Conservation (phyloP, 2,888 invertebrate species). For the Hirtodrosophila histrioides region DNA sequence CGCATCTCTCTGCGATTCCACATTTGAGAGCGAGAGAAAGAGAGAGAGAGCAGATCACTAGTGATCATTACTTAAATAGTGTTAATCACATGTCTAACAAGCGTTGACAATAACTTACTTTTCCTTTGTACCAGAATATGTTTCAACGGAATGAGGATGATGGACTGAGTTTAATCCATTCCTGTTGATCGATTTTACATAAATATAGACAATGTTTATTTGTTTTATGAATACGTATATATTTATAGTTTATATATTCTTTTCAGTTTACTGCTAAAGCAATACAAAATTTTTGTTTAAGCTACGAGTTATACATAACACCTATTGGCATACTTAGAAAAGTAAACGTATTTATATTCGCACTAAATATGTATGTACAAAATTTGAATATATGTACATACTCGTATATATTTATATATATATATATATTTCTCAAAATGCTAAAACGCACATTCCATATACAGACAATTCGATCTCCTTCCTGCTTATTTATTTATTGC, state of each 20-base stretch:
- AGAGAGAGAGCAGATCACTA: too few species aligned
- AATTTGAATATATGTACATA: constrained; percentile 24
- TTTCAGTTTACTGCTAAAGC: constrained; percentile 61
- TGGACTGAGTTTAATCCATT: too few species aligned
- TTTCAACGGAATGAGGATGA: too few species aligned
- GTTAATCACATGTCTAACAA: too few species aligned
- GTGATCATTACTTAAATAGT: too few species aligned
- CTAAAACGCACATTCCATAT: constrained; percentile 67
- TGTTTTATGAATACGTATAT: constrained; percentile 46
- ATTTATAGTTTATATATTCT: constrained; percentile 40
- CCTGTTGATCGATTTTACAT: too few species aligned
- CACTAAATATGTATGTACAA: constrained; percentile 58
- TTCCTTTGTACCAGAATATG: too few species aligned
- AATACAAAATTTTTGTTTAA: constrained; percentile 62
- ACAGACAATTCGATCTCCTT: constrained; percentile 30
- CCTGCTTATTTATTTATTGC: constrained; percentile 24
- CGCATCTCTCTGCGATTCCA: too few species aligned
- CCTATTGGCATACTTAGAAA: constrained; percentile 52
- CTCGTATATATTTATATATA: constrained; percentile 15
- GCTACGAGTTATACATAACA: constrained; percentile 50
- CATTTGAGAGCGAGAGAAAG: too few species aligned
- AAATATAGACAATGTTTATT: background rate
- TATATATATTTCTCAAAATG: constrained; percentile 43
- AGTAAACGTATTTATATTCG: constrained; percentile 34
- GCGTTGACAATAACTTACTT: too few species aligned